A percentile compares a stretch with the other conserved stretches of the same genome.
Evolutionary conservation across 92 coral and sea anemone species (phyloP).

Genomic region (Virgularia gustaviana): DNA sequence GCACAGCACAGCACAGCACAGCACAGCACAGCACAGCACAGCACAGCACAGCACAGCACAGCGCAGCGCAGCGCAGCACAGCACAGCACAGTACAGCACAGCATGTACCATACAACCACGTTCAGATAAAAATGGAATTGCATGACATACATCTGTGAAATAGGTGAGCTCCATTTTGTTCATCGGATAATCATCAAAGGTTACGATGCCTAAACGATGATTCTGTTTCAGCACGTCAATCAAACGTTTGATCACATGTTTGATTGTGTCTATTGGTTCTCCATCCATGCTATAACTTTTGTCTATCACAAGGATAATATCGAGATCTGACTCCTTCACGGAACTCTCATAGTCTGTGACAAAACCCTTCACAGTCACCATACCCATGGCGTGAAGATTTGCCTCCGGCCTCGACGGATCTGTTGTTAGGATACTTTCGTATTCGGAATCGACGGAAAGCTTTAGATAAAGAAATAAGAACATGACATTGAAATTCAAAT

Average conservation of each 20-base stretch:
- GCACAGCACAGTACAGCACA: no score
- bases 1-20: no score
- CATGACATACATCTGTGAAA: conserved; percentile 9
- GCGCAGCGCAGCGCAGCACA: no score
- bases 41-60: no score
- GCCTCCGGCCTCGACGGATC: conserved; percentile 7
- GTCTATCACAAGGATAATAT: conserved; percentile 24
- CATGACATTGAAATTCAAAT: no score
- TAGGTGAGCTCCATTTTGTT: neutral
- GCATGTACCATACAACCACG: no score
- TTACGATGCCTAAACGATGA: conserved; percentile 28
- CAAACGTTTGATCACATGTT: neutral
- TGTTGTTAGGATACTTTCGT: conserved; percentile 4
- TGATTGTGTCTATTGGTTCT: conserved; percentile 10
- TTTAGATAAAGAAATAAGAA: no score
- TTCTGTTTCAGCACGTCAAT: conserved; percentile 8
- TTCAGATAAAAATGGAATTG: no score
- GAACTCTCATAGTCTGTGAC: conserved; percentile 15
- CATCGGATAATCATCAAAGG: neutral
- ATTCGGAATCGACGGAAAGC: conserved; percentile 27
- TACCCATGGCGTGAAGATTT: conserved; percentile 3
- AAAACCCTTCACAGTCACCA: conserved; percentile 22
- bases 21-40: no score
- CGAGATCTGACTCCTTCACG: conserved; percentile 9
- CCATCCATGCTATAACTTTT: conserved; percentile 18